Percentiles rank a stretch among this genome's conserved stretches.
Evolutionary conservation across 2,113 vertebrate genomes (phyloP).

Genomic region (Ptyas mucosa): DNA sequence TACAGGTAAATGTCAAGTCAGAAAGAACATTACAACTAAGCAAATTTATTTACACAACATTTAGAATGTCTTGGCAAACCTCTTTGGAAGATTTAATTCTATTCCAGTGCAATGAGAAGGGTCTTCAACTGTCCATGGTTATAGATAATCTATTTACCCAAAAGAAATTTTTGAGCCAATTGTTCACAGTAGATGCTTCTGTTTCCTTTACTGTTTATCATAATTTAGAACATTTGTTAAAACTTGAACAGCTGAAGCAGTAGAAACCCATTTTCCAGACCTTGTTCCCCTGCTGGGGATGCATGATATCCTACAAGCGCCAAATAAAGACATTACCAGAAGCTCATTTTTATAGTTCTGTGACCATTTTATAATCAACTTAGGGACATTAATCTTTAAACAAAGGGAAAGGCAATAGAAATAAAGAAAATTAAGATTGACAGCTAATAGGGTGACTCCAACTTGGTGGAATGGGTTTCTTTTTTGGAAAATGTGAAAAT

Average conservation of each 20-base stretch:
- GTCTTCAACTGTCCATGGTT: not conserved
- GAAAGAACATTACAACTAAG: conserved; percentile 5
- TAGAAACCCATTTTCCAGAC: not conserved
- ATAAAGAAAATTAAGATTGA: conserved; percentile 22
- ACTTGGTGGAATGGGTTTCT: not conserved
- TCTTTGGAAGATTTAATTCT: not conserved
- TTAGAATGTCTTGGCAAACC: not conserved
- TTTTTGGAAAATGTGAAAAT: not conserved
- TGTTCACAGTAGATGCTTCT: not conserved
- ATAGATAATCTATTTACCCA: not conserved
- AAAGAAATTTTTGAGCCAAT: not conserved
- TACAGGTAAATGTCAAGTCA: not conserved
- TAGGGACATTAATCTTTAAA: not conserved
- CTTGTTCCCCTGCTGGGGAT: not conserved
- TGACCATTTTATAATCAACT: not conserved
- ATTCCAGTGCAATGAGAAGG: not conserved
- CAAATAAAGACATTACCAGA: not conserved
- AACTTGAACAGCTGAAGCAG: not conserved
- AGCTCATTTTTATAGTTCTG: not conserved
- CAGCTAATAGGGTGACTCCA: conserved; percentile 29
- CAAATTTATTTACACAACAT: not conserved
- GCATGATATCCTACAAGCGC: not conserved
- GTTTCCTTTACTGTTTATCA: not conserved
- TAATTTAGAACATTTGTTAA: not conserved
- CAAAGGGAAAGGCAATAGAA: not conserved